A percentile compares a stretch with the other conserved stretches of the same genome.
These are phyloP conservation scores for Tachina lurida DNA, from an alignment of 2,888 invertebrate species.

Conservation along the genomic window DNA sequence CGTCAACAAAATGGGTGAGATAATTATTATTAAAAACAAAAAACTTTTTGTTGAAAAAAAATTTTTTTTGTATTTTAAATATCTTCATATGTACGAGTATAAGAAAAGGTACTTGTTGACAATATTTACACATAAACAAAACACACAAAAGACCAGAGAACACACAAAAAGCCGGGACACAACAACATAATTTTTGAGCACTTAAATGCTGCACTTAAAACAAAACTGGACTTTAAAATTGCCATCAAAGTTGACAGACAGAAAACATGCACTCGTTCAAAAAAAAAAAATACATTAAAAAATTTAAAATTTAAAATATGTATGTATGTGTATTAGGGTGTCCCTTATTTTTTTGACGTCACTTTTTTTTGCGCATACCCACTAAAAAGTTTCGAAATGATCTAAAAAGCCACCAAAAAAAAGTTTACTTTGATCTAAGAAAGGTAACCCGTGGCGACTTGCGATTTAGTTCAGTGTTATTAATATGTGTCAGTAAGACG, in stretches of 20 bases:
- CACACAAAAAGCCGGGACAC: slow-evolving; percentile 45
- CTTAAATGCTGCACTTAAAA: slow-evolving; percentile 68
- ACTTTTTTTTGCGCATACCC: too few species aligned
- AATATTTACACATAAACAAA: slow-evolving; percentile 67
- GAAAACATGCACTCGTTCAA: too few species aligned
- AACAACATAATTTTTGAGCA: slow-evolving; percentile 68
- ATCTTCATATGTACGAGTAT: slow-evolving; percentile 4
- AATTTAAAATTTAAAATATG: too few species aligned
- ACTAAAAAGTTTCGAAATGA: too few species aligned
- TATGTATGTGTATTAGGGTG: too few species aligned
- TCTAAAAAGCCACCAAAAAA: too few species aligned
- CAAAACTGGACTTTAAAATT: slow-evolving; percentile 67
- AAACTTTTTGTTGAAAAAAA: slow-evolving; percentile 1
- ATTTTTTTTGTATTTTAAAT: slow-evolving; percentile 25
- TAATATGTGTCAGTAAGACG: too few species aligned
- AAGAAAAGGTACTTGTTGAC: slow-evolving; percentile 71
- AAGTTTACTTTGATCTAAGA: too few species aligned
- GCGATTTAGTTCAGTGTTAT: too few species aligned
- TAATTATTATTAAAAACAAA: slow-evolving; percentile 58
- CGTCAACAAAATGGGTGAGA: slow-evolving; percentile 35
- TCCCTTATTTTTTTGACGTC: too few species aligned
- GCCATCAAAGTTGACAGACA: not conserved
- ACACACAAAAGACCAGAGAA: slow-evolving; percentile 53
- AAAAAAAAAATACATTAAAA: too few species aligned
- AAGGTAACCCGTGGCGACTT: too few species aligned